Conservation (phyloP, 2,113 vertebrate species). For the Leiothrix lutea region DNA sequence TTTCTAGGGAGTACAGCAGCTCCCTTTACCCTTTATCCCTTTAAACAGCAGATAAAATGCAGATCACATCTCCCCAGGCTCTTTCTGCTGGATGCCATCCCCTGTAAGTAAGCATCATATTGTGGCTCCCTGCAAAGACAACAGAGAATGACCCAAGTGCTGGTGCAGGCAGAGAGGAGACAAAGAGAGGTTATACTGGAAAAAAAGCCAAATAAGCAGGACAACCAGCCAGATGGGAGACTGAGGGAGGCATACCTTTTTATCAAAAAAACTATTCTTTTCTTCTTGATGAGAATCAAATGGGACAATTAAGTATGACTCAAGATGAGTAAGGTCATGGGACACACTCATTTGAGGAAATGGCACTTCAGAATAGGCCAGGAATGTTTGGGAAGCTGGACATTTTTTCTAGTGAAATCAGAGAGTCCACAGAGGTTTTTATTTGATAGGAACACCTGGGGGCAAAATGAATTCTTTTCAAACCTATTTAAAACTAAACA, state of each 20-base stretch:
- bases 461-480: neutral
- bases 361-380: neutral
- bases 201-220: neutral
- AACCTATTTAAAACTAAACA: neutral
- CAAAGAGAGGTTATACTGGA: neutral
- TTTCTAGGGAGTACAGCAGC: neutral
- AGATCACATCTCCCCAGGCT: accelerated
- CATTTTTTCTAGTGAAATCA: neutral
- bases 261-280: neutral
- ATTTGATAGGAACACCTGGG: neutral
- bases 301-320: neutral
- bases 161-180: neutral
- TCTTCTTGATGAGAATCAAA: neutral
- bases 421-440: neutral
- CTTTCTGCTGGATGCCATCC: neutral
- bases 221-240: neutral
- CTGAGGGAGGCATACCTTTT: neutral
- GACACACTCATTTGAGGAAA: neutral
- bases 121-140: neutral
- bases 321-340: neutral
- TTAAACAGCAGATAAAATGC: neutral
- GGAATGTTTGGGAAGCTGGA: neutral
- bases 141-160: too few relatives aligned
- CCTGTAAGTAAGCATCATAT: accelerated
- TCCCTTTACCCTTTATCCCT: neutral